Evolutionary conservation across 2,888 invertebrate genomes (phyloP).

Genomic region (Latrodectus hesperus): DNA sequence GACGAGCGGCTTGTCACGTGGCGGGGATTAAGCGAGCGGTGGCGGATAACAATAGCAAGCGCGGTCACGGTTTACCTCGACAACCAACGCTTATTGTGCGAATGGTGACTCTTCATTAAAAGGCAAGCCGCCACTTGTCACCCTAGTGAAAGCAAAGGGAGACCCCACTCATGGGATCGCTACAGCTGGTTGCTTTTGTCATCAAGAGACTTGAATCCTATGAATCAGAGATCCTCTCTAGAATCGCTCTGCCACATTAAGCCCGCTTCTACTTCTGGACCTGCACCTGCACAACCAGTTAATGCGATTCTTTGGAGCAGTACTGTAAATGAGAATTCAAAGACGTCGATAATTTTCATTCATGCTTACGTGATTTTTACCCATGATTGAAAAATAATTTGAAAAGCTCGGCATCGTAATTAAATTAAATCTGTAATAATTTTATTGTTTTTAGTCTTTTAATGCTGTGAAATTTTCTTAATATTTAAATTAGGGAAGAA

Average conservation of each 20-base stretch:
- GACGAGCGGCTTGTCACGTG: slow-evolving; percentile 32
- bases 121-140: slow-evolving; percentile 58
- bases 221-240: slow-evolving; percentile 53
- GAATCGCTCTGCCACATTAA: slow-evolving; percentile 45
- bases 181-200: slow-evolving; percentile 52
- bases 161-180: slow-evolving; percentile 19
- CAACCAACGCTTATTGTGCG: slow-evolving; percentile 49
- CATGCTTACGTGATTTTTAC: no score
- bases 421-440: no score
- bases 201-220: slow-evolving; percentile 24
- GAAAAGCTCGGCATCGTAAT: no score
- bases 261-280: neutral
- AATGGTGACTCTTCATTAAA: slow-evolving; percentile 57
- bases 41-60: slow-evolving; percentile 40
- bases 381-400: no score
- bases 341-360: no score
- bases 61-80: slow-evolving; percentile 60
- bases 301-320: neutral
- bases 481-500: no score
- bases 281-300: slow-evolving; percentile 39
- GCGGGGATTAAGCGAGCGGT: slow-evolving; percentile 44
- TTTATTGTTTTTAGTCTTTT: no score
- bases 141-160: slow-evolving; percentile 50
- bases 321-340: no score
- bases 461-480: no score